Base-by-base conservation (phyloP, 2,797 vertebrate species). In the Champsocephalus esox region DNA sequence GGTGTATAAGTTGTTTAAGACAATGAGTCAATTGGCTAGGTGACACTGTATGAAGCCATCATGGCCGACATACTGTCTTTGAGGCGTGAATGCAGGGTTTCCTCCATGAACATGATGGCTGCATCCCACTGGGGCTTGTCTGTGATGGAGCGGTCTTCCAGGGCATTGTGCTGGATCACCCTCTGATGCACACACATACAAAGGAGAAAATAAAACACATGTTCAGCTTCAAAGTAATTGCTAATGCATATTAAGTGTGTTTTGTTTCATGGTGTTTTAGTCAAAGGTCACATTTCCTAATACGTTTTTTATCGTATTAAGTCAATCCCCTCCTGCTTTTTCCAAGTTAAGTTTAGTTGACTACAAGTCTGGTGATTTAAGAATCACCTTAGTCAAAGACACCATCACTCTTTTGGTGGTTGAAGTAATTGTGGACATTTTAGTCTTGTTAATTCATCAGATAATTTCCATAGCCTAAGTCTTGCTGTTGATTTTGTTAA, bases 81-180 rank as follows among this genome's bases (percentile, higher is more conserved):
- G 83, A 99, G 97, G 48, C 98, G 98, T 24, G 96, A 94, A 61
- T 97, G 96, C 73, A 99, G 93, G 0, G 98, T 98, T 86, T 99
- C 98, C 83, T 99, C 98, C 98, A 99, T 99, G 75, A 99, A 99
- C 88, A 97, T 96, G 87, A 99, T 99, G 21, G 98, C 98, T 52
- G 97, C 96, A 46, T 99, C 97, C 98, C 98, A 99, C 83, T 99
- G 98, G 59, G 98, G 97, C 72, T 99, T 99, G 85, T 99, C 98
- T 5, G 97, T 98, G 90, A 99, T 99, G 66, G 98, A 99, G 19
- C 98, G 95, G 75, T 99, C 98, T 91, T 99, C 98, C 34, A 99
- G 90, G 62, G 98, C 96, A 14, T 99, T 99, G 94, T 99, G 98
- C 83, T 99, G 98, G 92, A 99, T 99, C 79, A 99, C 98, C 67